Evolutionary conservation across 2,888 invertebrate genomes (phyloP).

Genomic region (Drosophila formosana): DNA sequence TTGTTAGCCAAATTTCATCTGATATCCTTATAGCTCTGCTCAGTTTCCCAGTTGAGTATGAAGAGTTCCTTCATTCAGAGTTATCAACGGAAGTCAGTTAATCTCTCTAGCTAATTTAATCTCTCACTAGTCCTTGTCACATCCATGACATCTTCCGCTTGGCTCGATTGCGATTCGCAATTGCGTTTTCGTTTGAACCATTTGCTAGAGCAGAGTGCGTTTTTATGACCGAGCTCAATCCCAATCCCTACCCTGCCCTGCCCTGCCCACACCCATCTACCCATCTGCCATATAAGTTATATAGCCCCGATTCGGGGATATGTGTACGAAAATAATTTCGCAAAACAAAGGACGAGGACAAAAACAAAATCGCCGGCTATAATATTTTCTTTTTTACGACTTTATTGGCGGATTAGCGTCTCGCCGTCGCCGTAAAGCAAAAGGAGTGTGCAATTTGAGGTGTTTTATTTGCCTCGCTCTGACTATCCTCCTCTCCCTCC

Average conservation of each 20-base stretch:
- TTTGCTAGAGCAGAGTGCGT: background rate
- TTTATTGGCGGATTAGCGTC: constrained; percentile 73
- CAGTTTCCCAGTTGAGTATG: background rate
- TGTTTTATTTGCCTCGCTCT: constrained; percentile 32
- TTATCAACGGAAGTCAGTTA: background rate
- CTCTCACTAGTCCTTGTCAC: background rate
- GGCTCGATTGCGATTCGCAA: background rate
- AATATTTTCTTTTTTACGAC: constrained; percentile 63
- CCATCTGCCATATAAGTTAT: constrained; percentile 23
- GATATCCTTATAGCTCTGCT: no score
- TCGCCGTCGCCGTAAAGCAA: constrained; percentile 51
- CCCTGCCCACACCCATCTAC: constrained; percentile 17
- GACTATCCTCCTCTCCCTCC: background rate
- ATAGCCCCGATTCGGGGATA: constrained; percentile 42
- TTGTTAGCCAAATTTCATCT: background rate
- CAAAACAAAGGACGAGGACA: constrained; percentile 48
- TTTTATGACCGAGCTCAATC: constrained; percentile 47
- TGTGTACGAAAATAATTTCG: constrained; percentile 75
- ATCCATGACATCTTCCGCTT: background rate
- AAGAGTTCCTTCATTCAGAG: background rate
- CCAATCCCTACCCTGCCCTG: background rate
- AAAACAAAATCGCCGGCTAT: constrained; percentile 47
- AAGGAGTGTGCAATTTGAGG: constrained; percentile 69
- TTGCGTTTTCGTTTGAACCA: constrained; percentile 8
- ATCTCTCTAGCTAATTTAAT: background rate